phyloP scores from a whole-genome alignment of 2,797 vertebrate genomes.

The Streptopelia turtur region DNA sequence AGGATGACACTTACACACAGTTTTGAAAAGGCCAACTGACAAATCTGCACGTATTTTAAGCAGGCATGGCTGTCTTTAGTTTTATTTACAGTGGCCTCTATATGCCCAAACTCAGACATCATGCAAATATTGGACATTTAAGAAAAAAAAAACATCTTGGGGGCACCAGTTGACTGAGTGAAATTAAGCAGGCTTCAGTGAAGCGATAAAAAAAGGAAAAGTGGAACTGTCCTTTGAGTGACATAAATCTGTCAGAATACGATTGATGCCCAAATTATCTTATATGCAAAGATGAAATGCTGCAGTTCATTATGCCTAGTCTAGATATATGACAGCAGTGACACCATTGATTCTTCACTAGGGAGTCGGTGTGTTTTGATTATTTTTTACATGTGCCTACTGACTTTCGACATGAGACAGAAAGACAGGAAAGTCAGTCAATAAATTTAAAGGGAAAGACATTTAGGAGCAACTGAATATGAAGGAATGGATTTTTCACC shows the following conservation, averaged over 20 bases:
- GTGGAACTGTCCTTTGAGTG: constrained; percentile 99
- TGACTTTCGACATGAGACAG: constrained; percentile 90
- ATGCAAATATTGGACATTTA: constrained; percentile 97
- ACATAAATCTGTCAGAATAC: constrained; percentile 98
- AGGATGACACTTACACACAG: constrained; percentile 69
- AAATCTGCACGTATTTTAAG: constrained; percentile 73
- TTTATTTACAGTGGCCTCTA: constrained; percentile 88
- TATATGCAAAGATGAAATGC: constrained; percentile 99
- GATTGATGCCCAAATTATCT: constrained; percentile 99
- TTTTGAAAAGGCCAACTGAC: constrained; percentile 83
- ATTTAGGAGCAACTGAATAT: constrained; percentile 91
- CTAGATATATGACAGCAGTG: constrained; percentile 94
- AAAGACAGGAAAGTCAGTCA: constrained; percentile 89
- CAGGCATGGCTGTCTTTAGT: constrained; percentile 78
- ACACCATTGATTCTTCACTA: constrained; percentile 94
- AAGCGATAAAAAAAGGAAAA: constrained; percentile 99
- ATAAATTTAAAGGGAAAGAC: constrained; percentile 94
- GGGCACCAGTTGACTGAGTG: constrained; percentile 95
- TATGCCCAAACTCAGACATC: constrained; percentile 82
- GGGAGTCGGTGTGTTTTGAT: constrained; percentile 94
- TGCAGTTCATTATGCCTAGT: constrained; percentile 93
- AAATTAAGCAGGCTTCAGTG: constrained; percentile 99
- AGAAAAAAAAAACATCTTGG: constrained; percentile 94
- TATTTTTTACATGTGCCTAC: constrained; percentile 92
- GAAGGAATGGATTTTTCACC: constrained; percentile 89